These are phyloP conservation scores for Paedocypris micromegethes DNA, from an alignment of 2,797 vertebrate species.

Conservation along the genomic window DNA sequence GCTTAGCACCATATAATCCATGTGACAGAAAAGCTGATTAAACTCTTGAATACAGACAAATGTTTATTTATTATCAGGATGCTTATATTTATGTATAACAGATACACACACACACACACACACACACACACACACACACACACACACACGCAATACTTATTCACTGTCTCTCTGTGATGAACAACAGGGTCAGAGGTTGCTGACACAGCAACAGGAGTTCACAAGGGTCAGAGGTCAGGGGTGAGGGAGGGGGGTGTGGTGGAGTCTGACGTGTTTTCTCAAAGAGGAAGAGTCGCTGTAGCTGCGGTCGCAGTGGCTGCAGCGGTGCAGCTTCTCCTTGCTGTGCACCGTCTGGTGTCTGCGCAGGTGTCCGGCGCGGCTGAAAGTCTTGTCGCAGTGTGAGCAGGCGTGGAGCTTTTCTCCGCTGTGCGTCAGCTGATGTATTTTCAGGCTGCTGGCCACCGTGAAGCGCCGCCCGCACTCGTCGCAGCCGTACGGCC, in stretches of 20 bases:
- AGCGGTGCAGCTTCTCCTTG: conserved; percentile 61
- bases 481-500: conserved; percentile 65
- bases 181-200: too few relatives aligned
- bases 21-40: too few relatives aligned
- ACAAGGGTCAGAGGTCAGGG: too few relatives aligned
- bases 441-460: conserved; percentile 72
- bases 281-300: conserved; percentile 64
- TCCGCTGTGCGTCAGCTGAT: conserved; percentile 68
- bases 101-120: too few relatives aligned
- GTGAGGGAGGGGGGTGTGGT: conserved; percentile 21
- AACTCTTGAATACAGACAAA: too few relatives aligned
- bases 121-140: too few relatives aligned
- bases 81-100: too few relatives aligned
- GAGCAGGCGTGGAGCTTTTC: conserved; percentile 69
- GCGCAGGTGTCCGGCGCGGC: conserved; percentile 66
- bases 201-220: too few relatives aligned
- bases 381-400: conserved; percentile 69
- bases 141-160: too few relatives aligned
- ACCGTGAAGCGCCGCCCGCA: conserved; percentile 69
- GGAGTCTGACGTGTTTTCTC: conserved; percentile 63
- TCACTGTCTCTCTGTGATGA: too few relatives aligned
- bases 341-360: conserved; percentile 70
- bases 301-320: conserved; percentile 57
- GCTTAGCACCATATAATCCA: too few relatives aligned
- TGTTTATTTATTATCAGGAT: too few relatives aligned